These are phyloP conservation scores for Anarhynchus alexandrinus DNA, from an alignment of 2,113 vertebrate species.

Conservation along the genomic window DNA sequence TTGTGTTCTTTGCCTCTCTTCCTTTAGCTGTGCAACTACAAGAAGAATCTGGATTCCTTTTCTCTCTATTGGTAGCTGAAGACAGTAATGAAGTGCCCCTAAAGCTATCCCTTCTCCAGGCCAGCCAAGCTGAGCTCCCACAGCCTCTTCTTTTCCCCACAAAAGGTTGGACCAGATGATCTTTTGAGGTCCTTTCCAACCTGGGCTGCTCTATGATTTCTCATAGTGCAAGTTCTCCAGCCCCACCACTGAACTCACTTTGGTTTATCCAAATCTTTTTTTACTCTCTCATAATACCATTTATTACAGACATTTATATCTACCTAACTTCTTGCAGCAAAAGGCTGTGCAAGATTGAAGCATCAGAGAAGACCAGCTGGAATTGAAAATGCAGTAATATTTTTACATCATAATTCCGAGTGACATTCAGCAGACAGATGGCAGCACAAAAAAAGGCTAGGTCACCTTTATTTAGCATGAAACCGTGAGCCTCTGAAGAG, in stretches of 20 bases:
- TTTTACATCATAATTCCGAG: not conserved
- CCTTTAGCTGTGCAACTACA: not conserved
- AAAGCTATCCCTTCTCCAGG: not conserved
- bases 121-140: not conserved
- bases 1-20: not conserved
- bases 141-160: not conserved
- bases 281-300: not conserved
- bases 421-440: not conserved
- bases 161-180: not conserved
- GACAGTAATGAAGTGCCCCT: not conserved
- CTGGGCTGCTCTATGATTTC: not conserved
- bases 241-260: not conserved
- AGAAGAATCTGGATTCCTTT: not conserved
- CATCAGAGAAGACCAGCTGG: not conserved
- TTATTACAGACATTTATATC: not conserved
- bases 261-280: not conserved
- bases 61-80: not conserved
- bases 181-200: not conserved
- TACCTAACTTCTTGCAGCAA: not conserved
- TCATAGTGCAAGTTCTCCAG: not conserved
- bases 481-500: not conserved
- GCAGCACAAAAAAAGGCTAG: not conserved
- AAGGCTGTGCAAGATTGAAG: not conserved
- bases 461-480: not conserved
- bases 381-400: not conserved